A percentile compares a stretch with the other conserved stretches of the same genome.
phyloP scores from a whole-genome alignment of 1,140 invertebrate genomes.

The Ericerus pela region DNA sequence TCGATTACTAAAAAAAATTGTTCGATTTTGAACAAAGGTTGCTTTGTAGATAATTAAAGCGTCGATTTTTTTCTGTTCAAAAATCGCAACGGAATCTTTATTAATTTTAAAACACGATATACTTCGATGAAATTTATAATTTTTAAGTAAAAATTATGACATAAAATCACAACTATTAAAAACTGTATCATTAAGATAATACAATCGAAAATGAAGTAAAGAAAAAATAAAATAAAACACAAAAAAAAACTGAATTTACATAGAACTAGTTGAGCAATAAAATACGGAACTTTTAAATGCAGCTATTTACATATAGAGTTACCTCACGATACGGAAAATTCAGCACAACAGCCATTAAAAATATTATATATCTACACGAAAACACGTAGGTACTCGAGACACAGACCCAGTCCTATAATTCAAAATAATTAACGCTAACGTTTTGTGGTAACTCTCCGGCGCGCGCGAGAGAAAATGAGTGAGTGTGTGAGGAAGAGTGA shows the following conservation, averaged over 20 bases:
- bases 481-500: no score
- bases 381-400: neutral
- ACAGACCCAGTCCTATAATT: neutral
- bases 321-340: neutral
- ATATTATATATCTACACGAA: neutral
- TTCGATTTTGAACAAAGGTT: no score
- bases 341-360: neutral
- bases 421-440: neutral
- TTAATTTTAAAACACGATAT: no score
- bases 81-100: no score
- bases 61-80: no score
- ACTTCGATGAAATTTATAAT: no score
- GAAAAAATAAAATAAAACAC: neutral
- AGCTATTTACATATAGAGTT: conserved; percentile 4
- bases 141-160: conserved; percentile 4
- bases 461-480: neutral
- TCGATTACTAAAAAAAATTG: no score
- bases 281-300: neutral
- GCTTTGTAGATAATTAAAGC: no score
- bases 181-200: neutral
- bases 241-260: neutral
- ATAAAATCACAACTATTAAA: conserved; percentile 7
- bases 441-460: neutral
- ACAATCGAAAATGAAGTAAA: neutral
- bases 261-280: conserved; percentile 9